These are phyloP conservation scores for Equus przewalskii DNA, from an alignment of 2,113 vertebrate species.

Conservation along the genomic window DNA sequence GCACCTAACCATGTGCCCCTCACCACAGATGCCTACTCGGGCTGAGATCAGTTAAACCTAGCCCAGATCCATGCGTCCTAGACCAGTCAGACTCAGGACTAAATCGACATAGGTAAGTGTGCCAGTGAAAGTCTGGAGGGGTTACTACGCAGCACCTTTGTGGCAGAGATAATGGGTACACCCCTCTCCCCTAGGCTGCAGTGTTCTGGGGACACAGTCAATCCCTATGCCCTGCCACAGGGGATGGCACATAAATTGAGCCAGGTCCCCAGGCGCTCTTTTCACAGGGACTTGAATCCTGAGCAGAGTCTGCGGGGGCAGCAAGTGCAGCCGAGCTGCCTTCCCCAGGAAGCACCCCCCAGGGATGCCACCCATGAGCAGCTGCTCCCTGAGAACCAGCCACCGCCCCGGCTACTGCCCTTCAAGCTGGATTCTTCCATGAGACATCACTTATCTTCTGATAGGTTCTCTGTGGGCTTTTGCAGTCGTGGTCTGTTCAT, in stretches of 20 bases:
- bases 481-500: background rate
- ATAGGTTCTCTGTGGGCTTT: fast-evolving
- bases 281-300: too few relatives aligned
- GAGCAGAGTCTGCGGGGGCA: background rate
- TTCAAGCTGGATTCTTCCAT: background rate
- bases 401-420: fast-evolving
- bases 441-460: background rate
- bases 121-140: background rate
- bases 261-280: too few relatives aligned
- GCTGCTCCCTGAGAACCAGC: background rate
- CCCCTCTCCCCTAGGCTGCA: fast-evolving
- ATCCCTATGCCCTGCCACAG: fast-evolving
- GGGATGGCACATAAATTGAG: fast-evolving
- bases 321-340: too few relatives aligned
- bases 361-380: background rate
- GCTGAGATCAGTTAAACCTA: background rate
- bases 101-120: fast-evolving
- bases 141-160: fast-evolving
- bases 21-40: fast-evolving
- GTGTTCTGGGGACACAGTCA: fast-evolving
- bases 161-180: background rate
- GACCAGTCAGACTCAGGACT: background rate
- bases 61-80: fast-evolving
- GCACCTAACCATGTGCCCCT: fast-evolving
- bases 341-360: background rate